Evolutionary conservation across 2,797 vertebrate species (phyloP).

Genomic region (Mareca penelope): DNA sequence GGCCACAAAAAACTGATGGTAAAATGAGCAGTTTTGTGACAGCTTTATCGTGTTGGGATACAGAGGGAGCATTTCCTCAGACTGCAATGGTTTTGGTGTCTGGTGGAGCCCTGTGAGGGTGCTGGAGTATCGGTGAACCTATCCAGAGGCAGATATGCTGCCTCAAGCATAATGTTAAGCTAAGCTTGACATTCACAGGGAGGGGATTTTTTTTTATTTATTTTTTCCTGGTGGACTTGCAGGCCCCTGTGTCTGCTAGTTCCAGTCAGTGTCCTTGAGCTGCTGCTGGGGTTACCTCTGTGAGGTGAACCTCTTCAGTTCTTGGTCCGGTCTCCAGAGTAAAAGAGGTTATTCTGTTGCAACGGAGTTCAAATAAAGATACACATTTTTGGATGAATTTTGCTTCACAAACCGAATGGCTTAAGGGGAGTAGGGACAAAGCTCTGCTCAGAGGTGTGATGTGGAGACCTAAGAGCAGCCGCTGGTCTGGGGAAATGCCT

Average conservation of each 20-base stretch:
- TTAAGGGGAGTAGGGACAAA: constrained; percentile 25
- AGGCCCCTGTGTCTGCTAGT: background rate
- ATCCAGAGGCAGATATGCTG: background rate
- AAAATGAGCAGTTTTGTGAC: background rate
- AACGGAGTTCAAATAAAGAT: constrained; percentile 18
- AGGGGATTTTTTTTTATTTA: background rate
- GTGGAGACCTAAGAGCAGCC: background rate
- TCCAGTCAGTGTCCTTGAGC: background rate
- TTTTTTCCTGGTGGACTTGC: background rate
- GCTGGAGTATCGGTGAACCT: background rate
- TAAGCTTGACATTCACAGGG: background rate
- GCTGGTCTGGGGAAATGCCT: background rate
- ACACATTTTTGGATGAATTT: background rate
- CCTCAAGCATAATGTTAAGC: background rate
- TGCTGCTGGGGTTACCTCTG: background rate
- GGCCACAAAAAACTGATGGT: background rate
- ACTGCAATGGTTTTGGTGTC: background rate
- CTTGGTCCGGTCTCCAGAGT: background rate
- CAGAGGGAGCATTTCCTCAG: background rate
- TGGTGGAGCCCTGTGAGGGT: background rate
- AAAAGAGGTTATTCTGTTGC: background rate
- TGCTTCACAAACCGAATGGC: constrained; percentile 34
- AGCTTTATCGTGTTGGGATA: background rate
- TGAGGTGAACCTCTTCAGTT: background rate
- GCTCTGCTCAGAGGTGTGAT: background rate